These are phyloP conservation scores for Lepidonotus clava DNA, from an alignment of 2,888 invertebrate species.

Conservation along the genomic window DNA sequence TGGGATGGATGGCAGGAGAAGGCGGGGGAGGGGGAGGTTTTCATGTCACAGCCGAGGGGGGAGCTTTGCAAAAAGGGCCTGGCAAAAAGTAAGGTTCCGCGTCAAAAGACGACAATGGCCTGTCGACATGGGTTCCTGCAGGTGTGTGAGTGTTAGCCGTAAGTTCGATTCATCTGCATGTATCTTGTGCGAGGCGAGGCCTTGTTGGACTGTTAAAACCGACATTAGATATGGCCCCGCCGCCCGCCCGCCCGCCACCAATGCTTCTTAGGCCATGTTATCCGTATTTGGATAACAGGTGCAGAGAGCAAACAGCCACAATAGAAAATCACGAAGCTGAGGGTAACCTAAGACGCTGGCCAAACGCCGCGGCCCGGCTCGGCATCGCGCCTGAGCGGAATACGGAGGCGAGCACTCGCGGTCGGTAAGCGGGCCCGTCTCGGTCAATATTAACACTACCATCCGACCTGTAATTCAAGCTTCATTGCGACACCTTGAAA, in stretches of 20 bases:
- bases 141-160: background rate
- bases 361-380: background rate
- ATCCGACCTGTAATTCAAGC: constrained; percentile 28
- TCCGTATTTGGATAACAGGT: constrained; percentile 40
- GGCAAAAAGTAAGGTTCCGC: background rate
- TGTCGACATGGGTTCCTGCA: background rate
- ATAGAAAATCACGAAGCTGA: background rate
- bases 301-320: constrained; percentile 4
- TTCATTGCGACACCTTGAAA: constrained; percentile 49
- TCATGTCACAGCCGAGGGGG: no score
- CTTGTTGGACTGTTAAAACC: background rate
- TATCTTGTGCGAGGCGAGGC: background rate
- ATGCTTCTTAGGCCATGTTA: constrained; percentile 11
- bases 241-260: background rate
- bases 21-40: no score
- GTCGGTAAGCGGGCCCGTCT: constrained; percentile 8
- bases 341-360: background rate
- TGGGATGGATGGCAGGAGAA: no score
- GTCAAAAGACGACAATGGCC: background rate
- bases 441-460: constrained; percentile 17
- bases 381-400: background rate
- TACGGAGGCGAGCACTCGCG: background rate
- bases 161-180: background rate
- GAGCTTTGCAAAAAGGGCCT: no score
- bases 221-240: background rate